Evolutionary conservation across 2,888 invertebrate species (phyloP).

Genomic region (Dimorphilus gyrociliatus): DNA sequence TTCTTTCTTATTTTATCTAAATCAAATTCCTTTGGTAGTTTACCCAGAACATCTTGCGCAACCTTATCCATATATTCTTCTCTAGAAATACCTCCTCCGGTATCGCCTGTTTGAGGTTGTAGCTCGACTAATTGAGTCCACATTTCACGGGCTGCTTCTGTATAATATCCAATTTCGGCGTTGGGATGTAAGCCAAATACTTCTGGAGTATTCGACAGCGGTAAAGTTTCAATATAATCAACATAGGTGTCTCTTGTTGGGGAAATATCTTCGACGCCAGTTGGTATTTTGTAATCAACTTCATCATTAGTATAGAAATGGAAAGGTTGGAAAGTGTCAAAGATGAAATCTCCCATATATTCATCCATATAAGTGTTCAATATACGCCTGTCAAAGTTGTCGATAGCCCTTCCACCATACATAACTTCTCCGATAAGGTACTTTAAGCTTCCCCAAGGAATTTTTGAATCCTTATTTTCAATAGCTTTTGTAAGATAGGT

Average conservation of each 20-base stretch:
- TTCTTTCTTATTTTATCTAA: conserved; percentile 61
- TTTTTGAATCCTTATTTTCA: conserved; percentile 43
- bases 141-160: conserved; percentile 66
- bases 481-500: conserved; percentile 62
- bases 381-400: conserved; percentile 71
- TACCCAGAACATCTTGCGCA: conserved; percentile 57
- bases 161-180: conserved; percentile 84
- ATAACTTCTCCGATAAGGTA: conserved; percentile 86
- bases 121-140: conserved; percentile 70
- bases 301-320: conserved; percentile 61
- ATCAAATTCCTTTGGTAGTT: conserved; percentile 60
- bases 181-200: conserved; percentile 86
- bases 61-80: conserved; percentile 68
- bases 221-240: conserved; percentile 57
- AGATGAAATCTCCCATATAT: conserved; percentile 82
- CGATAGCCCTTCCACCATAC: conserved; percentile 85
- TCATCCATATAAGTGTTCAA: conserved; percentile 77
- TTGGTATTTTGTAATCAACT: conserved; percentile 64
- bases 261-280: too few species aligned
- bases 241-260: conserved; percentile 27
- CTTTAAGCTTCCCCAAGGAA: conserved; percentile 78
- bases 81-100: conserved; percentile 55
- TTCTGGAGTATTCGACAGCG: conserved; percentile 67
- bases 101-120: conserved; percentile 67
- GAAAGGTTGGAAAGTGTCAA: conserved; percentile 76